phyloP scores from a whole-genome alignment of 2,797 vertebrate species.

The Simalia tracyae region DNA sequence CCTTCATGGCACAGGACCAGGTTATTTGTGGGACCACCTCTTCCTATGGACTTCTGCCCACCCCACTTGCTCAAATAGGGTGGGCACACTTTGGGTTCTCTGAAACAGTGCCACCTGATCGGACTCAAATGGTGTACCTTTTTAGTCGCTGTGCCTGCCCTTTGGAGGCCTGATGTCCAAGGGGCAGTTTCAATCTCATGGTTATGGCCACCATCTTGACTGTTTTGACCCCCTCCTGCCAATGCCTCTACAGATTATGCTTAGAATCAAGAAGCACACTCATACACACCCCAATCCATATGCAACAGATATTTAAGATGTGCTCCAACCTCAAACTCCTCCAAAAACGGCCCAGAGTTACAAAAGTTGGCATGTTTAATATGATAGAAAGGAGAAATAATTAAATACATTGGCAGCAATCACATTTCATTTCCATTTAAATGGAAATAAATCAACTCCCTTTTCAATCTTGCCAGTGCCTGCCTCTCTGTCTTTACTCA shows the following conservation, averaged over 20 bases:
- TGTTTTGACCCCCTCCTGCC: background rate
- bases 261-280: background rate
- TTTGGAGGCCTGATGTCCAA: too few species aligned
- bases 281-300: background rate
- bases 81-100: too few species aligned
- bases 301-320: background rate
- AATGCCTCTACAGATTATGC: background rate
- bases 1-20: too few species aligned
- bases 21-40: too few species aligned
- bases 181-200: too few species aligned
- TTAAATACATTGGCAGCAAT: background rate
- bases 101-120: too few species aligned
- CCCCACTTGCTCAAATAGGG: too few species aligned
- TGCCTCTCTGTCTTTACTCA: background rate
- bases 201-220: too few species aligned
- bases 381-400: background rate
- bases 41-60: too few species aligned
- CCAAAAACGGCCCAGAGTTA: background rate
- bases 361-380: background rate
- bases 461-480: accelerated
- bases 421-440: background rate
- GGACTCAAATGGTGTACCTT: too few species aligned
- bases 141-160: too few species aligned
- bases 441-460: background rate
- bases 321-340: background rate